Evolutionary conservation across 1,140 invertebrate species (phyloP), one percentile per base, ranked within the genome.

Genomic region (Drosophila simulans): DNA sequence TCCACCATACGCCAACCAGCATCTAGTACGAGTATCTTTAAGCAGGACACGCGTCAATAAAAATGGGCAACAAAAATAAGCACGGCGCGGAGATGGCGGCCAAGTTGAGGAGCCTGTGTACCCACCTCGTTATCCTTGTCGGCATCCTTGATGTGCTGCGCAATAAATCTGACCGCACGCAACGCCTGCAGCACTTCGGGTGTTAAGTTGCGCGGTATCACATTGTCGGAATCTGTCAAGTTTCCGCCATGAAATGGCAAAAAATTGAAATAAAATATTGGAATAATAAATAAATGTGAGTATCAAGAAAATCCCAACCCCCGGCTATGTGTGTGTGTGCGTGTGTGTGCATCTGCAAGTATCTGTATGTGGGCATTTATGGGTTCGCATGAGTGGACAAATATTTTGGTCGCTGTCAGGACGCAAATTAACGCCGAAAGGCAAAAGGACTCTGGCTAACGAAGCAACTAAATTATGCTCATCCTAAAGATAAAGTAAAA

Each of bases 61-160:
- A 86, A 86, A 64, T 79, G 74, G 78, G 83, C 78, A 77, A 83
- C 60, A 63, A 42, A 68, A 63, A 58, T 49, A 66, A 46, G 57
- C 39, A 54, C 11, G 37, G 27, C 52, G 12, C 35, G 35, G 48
- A 48, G 22, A 37, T 46, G 43, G 43, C 25, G 48, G 48, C 48
- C 4, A 34, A 31, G 54, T 22, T 10, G 35, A 10, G 48, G 22
- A 55, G 53, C 52, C 42, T 45, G 63, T 57, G 60, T 73, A 85
- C 93, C 93, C 94, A 98, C 97, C 95, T 98, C 97, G 90, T 97
- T 97, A 93, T 98, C 97, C 93, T 97, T 97, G 91, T 98, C 98
- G 46, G 97, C 97, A 92, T 98, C 96, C 93, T 98, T 98, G 80
- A 99, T 98, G 92, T 99, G 98, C 92, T 99, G 97, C 20, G 98